Evolutionary conservation across 2,113 vertebrate genomes (phyloP), one percentile per base, ranked within the genome.

Genomic region (Pelvicachromis taeniatus): DNA sequence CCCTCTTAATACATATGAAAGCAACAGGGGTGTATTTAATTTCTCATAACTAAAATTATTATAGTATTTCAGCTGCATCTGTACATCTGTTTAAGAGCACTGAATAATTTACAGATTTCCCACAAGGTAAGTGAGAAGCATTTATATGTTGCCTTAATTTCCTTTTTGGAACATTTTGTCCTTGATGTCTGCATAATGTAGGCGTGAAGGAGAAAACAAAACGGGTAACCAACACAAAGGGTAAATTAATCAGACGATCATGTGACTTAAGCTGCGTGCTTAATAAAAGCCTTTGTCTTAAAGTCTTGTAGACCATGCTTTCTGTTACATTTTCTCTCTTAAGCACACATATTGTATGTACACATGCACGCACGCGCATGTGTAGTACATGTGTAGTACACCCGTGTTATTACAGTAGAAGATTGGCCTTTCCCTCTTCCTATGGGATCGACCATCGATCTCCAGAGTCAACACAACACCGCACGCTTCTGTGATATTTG

Each of bases 391-490:
- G 14, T 53, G n/a, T 31, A 65, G 80, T 70, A 82, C 55, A 26
- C 63, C 53, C 4, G 68, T 87, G 92, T 93, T 93, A 89, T 95
- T 94, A 91, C 84, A 85, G 83, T 80, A 90, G 85, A 87, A 85
- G 81, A 93, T 92, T 93, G 93, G 92, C 93, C 89, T 93, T 92
- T 95, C 85, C 89, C 35, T 85, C 85, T 91, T 93, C 87, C 89
- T 85, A 13, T 45, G 88, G 92, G 89, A 87, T 92, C 87, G 85
- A 78, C 83, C 88, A 94, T 94, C 59, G 92, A 96, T 95, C 93
- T 84, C 53, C 77, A 90, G 88, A 88, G 88, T 93, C 94, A 92
- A 93, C 91, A 93, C 65, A 19, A 61, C 80, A 82, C 87, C 85
- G 84, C 78, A 80, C n/a, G 56, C 85, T 21, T 59, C 79, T 23